Evolutionary conservation across 2,113 vertebrate genomes (phyloP).

Genomic region (Tiliqua scincoides): DNA sequence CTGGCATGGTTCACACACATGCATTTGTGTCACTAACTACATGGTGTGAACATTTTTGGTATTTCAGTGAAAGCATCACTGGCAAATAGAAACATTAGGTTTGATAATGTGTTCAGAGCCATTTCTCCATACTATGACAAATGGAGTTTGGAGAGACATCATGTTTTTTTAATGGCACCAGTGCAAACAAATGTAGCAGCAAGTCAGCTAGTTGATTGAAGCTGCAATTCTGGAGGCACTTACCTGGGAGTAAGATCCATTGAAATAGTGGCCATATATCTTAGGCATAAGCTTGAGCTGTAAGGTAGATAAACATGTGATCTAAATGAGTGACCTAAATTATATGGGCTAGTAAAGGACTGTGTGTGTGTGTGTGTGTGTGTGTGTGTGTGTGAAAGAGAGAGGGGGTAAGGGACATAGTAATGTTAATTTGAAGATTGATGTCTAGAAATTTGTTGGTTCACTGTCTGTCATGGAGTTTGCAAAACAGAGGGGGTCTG

Average conservation of each 20-base stretch:
- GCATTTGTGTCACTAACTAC: background rate
- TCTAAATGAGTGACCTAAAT: too few species aligned
- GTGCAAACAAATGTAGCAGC: background rate
- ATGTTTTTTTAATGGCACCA: background rate
- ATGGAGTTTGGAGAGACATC: background rate
- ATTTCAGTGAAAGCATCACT: background rate
- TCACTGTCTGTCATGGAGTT: too few species aligned
- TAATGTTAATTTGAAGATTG: too few species aligned
- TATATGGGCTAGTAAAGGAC: background rate
- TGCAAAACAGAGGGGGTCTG: too few species aligned
- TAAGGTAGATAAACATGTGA: too few species aligned
- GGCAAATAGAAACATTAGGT: background rate
- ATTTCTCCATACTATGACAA: background rate
- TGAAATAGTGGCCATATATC: background rate
- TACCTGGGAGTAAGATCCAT: background rate
- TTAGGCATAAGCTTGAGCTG: background rate
- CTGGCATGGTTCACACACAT: background rate
- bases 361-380: background rate
- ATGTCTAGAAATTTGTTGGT: too few species aligned
- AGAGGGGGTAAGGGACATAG: background rate
- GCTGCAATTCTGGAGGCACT: background rate
- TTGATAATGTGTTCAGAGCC: background rate
- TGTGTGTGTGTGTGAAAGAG: too few species aligned
- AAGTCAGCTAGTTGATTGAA: background rate
- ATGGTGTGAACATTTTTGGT: background rate